phyloP scores from a whole-genome alignment of 2,888 invertebrate species.

The Entomobrya proxima region DNA sequence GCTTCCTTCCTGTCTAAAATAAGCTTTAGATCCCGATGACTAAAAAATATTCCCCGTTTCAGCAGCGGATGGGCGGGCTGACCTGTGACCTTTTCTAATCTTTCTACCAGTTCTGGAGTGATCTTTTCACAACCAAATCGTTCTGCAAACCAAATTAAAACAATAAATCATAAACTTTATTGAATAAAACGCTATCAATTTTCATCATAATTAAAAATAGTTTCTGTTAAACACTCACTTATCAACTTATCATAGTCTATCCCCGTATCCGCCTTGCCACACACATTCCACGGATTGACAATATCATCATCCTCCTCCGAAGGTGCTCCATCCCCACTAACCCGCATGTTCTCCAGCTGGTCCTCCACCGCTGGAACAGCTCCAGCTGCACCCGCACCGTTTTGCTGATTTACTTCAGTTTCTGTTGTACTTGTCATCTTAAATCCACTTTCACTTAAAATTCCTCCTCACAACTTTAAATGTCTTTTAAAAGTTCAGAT shows the following conservation, averaged over 20 bases:
- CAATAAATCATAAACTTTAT: not conserved
- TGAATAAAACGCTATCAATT: not conserved
- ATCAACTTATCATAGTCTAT: constrained; percentile 99
- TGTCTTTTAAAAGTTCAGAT: no score
- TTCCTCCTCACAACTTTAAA: no score
- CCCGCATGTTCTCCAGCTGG: constrained; percentile 65
- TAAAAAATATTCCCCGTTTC: constrained; percentile 96
- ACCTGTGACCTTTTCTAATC: constrained; percentile 92
- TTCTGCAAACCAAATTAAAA: constrained; percentile 81
- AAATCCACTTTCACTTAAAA: no score
- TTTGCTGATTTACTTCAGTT: constrained; percentile 17
- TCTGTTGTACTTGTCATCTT: no score
- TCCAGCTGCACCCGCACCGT: no score
- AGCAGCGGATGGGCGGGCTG: constrained; percentile 92
- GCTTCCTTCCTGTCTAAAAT: constrained; percentile 91
- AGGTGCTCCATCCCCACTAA: constrained; percentile 49
- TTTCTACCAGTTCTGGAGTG: constrained; percentile 87
- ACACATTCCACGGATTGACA: constrained; percentile 98
- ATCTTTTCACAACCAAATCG: constrained; percentile 96
- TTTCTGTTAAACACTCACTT: constrained; percentile 82
- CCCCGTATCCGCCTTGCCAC: constrained; percentile 90
- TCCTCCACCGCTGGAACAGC: constrained; percentile 41
- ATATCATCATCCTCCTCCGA: constrained; percentile 84
- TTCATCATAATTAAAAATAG: constrained; percentile 14
- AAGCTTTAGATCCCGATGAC: constrained; percentile 93